phyloP scores from a whole-genome alignment of 2,797 vertebrate genomes.

The Epinephelus awoara region DNA sequence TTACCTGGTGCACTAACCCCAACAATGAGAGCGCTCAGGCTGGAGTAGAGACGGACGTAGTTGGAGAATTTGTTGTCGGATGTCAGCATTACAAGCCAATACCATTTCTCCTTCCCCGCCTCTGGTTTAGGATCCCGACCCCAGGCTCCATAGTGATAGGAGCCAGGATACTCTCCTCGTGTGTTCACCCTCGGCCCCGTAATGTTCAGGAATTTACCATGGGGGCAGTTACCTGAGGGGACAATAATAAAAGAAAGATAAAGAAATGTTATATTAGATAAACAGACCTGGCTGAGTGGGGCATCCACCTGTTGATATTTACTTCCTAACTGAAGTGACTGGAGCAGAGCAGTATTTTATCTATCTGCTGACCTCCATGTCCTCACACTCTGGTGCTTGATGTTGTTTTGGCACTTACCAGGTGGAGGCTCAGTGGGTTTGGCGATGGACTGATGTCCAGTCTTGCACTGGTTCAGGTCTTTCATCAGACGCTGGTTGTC shows the following conservation, averaged over 20 bases:
- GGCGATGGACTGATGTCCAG: background rate
- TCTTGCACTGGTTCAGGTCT: conserved; percentile 76
- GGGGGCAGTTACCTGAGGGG: conserved; percentile 71
- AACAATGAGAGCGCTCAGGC: conserved; percentile 74
- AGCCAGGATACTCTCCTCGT: conserved; percentile 75
- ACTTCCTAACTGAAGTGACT: too few relatives aligned
- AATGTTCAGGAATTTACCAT: conserved; percentile 71
- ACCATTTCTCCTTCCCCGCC: conserved; percentile 77
- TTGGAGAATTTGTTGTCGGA: conserved; percentile 63
- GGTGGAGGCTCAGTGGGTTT: conserved; percentile 39
- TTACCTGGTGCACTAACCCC: conserved; percentile 72
- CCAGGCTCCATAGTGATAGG: conserved; percentile 81
- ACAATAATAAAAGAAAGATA: background rate
- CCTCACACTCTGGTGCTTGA: too few relatives aligned
- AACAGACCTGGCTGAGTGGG: background rate
- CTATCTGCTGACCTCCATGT: background rate
- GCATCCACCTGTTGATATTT: background rate
- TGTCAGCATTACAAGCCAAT: conserved; percentile 82
- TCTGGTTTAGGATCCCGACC: conserved; percentile 82
- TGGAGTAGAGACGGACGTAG: conserved; percentile 79
- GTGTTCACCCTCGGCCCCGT: conserved; percentile 66
- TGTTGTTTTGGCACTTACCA: conserved; percentile 42
- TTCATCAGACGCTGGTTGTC: conserved; percentile 74
- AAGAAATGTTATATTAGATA: too few relatives aligned
- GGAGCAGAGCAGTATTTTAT: background rate